Percentiles rank a stretch among this genome's conserved stretches.
Evolutionary conservation across 2,888 invertebrate species (phyloP).

Genomic region (Capitulum mitella): DNA sequence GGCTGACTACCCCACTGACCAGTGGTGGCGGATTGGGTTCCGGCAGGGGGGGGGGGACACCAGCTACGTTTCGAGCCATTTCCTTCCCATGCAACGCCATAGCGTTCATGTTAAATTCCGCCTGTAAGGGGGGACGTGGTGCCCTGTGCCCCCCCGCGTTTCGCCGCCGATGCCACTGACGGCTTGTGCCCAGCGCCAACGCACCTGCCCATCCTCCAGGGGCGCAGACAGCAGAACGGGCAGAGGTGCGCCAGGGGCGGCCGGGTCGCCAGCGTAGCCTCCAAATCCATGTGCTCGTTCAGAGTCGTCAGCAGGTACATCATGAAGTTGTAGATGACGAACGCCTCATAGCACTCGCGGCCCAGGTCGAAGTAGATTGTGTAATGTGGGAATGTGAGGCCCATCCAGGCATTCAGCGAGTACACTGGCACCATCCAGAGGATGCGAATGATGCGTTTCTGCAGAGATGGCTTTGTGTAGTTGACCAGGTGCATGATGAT

Average conservation of each 20-base stretch:
- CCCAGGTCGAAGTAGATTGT: conserved; percentile 89
- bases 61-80: no score
- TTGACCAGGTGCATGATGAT: conserved; percentile 89
- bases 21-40: no score
- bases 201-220: conserved; percentile 83
- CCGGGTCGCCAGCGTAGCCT: conserved; percentile 65
- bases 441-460: conserved; percentile 72
- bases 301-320: conserved; percentile 84
- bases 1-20: no score
- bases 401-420: conserved; percentile 19
- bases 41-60: no score
- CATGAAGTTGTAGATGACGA: conserved; percentile 97
- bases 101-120: no score
- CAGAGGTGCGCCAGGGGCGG: conserved; percentile 82
- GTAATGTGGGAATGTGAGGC: conserved; percentile 46
- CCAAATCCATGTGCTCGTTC: conserved; percentile 74
- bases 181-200: no score
- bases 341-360: conserved; percentile 94
- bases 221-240: conserved; percentile 81
- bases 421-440: conserved; percentile 19
- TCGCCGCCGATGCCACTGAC: no score
- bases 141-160: no score
- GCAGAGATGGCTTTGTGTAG: conserved; percentile 82
- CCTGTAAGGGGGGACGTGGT: no score
- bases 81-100: no score